These are phyloP conservation scores for Anadara kagoshimensis DNA, from an alignment of 1,140 invertebrate species.

Conservation along the genomic window DNA sequence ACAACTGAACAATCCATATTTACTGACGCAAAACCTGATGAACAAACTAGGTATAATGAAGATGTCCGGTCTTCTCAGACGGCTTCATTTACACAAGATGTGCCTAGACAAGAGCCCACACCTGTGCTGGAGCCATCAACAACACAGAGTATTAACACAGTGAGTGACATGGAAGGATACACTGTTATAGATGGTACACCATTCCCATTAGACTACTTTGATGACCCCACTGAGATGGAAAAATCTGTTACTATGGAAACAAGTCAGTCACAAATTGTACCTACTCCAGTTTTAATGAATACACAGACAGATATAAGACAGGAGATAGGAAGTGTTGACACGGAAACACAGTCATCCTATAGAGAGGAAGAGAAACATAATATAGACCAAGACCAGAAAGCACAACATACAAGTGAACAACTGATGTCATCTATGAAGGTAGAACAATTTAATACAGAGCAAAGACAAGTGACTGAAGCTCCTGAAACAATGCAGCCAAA, in stretches of 20 bases:
- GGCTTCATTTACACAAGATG: background rate
- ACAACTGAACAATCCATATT: background rate
- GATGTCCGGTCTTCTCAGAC: background rate
- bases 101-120: background rate
- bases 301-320: background rate
- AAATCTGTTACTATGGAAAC: background rate
- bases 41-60: background rate
- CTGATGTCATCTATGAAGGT: constrained; percentile 18
- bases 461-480: background rate
- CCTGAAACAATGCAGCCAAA: background rate
- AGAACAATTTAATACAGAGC: background rate
- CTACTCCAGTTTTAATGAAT: background rate
- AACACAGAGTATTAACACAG: background rate
- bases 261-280: background rate
- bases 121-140: background rate
- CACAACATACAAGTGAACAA: constrained; percentile 6
- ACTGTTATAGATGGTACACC: constrained; percentile 43
- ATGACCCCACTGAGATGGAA: constrained; percentile 13
- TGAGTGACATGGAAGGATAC: constrained; percentile 16
- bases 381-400: too few species aligned
- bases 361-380: background rate
- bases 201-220: constrained; percentile 38
- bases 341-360: background rate
- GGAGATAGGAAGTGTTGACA: background rate
- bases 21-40: too few species aligned